Base-by-base conservation (phyloP, 2,113 vertebrate genomes). In the Odontesthes bonariensis region DNA sequence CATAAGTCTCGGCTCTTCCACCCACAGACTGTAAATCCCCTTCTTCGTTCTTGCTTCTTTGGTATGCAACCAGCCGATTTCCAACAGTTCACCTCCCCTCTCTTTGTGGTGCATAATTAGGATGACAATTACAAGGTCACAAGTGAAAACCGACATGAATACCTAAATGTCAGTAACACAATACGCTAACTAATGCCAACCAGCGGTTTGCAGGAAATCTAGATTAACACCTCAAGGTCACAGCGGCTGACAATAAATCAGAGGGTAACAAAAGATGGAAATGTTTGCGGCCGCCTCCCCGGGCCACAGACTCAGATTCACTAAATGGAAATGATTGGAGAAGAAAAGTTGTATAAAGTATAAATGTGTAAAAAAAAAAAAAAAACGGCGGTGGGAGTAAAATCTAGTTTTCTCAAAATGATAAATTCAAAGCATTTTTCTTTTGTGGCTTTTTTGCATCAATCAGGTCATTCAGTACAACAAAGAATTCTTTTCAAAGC, bases 261-360 rank as follows among this genome's bases (percentile, higher is more conserved):
- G 83, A 59, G 69, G 9, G 57, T 32, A 86, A 94, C 89, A 92
- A 93, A 92, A 89, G 89, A 83, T 86, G 89, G 86, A 91, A 90
- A 85, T 87, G 81, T 86, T 85, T 83, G 86, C 42, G 73, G 66
- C 75, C 51, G 86, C 78, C 85, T 89, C 87, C 90, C 88, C 70
- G 74, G 73, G 85, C 78, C 72, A 84, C 88, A 60, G 81, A 33
- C 62, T 49, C 61, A 72, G 31, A 64, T 52, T 56, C 61, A 71
- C 51, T 78, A 38, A 81, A 88, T 79, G 65, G 60, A 40, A 83
- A 59, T 1, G 59, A 60, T 4, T 3, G 52, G 80, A 86, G 80
- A 27, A 27, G 27, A 38, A 38, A 38, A 10, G 6, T 38, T 38
- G 5, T 2, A 38, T 38, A 88, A 83, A 88, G 75, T 86, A 35